Percentiles rank a stretch among this genome's conserved stretches.
Evolutionary conservation across 2,797 vertebrate species (phyloP).

Genomic region (Prionace glauca): DNA sequence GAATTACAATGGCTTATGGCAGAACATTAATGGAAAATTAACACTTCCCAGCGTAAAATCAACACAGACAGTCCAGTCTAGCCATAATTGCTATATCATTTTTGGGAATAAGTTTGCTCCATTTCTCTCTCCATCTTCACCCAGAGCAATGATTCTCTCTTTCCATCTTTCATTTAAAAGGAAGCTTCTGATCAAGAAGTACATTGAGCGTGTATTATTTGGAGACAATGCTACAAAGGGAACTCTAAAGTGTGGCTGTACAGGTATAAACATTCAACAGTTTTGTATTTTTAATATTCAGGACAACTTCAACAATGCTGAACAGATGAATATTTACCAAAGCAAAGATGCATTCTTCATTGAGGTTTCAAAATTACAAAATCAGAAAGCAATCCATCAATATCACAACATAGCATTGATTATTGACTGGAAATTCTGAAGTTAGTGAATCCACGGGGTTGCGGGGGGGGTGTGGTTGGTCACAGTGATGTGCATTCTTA

Average conservation of each 20-base stretch:
- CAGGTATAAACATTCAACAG: background rate
- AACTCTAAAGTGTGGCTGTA: too few relatives aligned
- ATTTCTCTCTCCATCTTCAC: background rate
- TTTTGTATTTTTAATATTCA: background rate
- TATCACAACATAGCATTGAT: background rate
- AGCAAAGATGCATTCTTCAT: background rate
- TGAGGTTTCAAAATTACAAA: background rate
- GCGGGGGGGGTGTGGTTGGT: background rate
- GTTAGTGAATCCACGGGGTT: background rate
- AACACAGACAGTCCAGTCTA: background rate
- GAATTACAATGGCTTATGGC: background rate
- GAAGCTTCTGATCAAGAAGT: background rate
- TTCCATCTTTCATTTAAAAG: background rate
- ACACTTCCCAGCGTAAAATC: background rate
- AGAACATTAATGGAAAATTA: background rate
- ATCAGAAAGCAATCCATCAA: constrained; percentile 8
- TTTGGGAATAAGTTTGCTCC: background rate
- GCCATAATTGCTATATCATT: background rate
- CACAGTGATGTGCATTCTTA: background rate
- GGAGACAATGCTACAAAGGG: background rate
- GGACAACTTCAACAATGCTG: background rate
- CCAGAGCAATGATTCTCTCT: background rate
- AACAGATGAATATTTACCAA: background rate
- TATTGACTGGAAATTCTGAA: background rate
- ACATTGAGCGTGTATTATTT: background rate